Percentiles rank a stretch among this genome's conserved stretches.
Conservation (phyloP, 2,113 vertebrate genomes). For the Tupaia chinensis region DNA sequence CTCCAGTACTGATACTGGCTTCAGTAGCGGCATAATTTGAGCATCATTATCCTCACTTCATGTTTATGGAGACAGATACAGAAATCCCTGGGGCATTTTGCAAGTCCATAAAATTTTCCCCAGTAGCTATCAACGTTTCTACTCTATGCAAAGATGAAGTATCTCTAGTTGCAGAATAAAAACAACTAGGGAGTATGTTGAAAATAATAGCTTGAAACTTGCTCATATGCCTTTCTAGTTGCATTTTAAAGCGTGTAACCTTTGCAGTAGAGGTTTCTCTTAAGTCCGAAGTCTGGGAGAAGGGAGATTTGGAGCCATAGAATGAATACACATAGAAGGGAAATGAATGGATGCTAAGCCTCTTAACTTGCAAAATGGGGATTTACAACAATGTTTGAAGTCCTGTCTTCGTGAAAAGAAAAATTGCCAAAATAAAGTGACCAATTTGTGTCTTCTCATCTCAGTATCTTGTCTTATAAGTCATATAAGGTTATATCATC, state of each 20-base stretch:
- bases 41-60: background rate
- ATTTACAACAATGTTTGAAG: background rate
- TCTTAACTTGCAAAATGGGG: background rate
- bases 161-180: background rate
- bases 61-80: conserved; percentile 30
- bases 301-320: background rate
- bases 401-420: background rate
- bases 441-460: no score
- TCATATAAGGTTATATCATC: no score
- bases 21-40: background rate
- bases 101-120: conserved; percentile 16
- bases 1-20: background rate
- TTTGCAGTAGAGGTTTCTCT: background rate
- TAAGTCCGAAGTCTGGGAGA: no score
- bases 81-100: background rate
- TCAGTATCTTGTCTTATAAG: no score
- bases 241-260: background rate
- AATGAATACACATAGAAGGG: background rate
- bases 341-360: background rate
- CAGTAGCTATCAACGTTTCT: background rate
- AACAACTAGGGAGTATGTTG: background rate
- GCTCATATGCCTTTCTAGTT: background rate
- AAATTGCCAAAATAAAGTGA: background rate
- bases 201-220: conserved; percentile 31
- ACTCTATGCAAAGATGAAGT: conserved; percentile 7